phyloP scores from a whole-genome alignment of 2,888 invertebrate genomes.

The Latrodectus elegans region DNA sequence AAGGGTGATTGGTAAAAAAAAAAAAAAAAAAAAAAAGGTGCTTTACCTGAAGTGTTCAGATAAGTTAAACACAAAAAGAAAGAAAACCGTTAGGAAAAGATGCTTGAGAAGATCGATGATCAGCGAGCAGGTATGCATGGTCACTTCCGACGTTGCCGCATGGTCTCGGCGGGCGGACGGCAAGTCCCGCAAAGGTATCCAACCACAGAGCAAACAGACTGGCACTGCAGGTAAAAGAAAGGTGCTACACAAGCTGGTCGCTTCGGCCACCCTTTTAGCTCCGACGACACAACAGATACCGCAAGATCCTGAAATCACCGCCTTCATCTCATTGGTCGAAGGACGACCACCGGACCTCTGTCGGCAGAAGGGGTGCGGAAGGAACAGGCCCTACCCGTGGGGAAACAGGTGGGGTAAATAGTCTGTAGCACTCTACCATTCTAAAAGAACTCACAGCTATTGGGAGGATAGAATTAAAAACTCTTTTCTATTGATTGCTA shows the following conservation, averaged over 20 bases:
- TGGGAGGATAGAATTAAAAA: no score
- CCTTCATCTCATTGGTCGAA: conserved; percentile 33
- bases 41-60: conserved; percentile 34
- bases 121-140: conserved; percentile 43
- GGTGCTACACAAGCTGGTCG: conserved; percentile 10
- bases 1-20: neutral
- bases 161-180: conserved; percentile 7
- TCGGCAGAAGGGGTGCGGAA: conserved; percentile 27
- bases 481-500: no score
- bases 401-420: neutral
- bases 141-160: conserved; percentile 30
- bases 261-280: conserved; percentile 20
- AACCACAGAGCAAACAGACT: conserved; percentile 1
- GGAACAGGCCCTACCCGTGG: neutral
- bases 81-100: conserved; percentile 13
- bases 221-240: neutral
- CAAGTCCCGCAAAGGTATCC: conserved; percentile 13
- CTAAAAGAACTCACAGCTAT: no score
- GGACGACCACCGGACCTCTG: conserved; percentile 42
- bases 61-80: conserved; percentile 17
- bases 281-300: conserved; percentile 12
- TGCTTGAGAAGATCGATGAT: conserved; percentile 26
- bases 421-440: neutral
- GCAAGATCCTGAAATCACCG: conserved; percentile 7
- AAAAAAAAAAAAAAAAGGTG: neutral